Base-by-base conservation (phyloP, 2,113 vertebrate species). In the Eleginops maclovinus region DNA sequence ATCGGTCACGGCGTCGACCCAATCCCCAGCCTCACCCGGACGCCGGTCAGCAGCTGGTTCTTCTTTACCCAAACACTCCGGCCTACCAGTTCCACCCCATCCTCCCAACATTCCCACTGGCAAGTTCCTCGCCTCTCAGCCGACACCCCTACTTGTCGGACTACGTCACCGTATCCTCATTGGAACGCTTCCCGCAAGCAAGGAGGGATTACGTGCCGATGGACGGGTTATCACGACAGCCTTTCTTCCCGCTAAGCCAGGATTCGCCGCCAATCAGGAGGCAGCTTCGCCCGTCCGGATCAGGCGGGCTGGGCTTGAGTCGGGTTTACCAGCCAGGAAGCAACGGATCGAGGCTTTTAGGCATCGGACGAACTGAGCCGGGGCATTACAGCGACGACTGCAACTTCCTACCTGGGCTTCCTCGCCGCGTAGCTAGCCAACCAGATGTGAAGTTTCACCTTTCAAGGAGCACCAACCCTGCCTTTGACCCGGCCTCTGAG, bases 341-440 rank as follows among this genome's bases (percentile, higher is more conserved):
- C 44, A 78, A 84, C 1, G 36, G 87, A 85, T 36, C 1, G 3
- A 91, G 86, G 77, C 87, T 87, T 0, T 3, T 81, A 0, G 89
- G 83, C 0, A 2, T 72, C 21, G 92, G 92, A 14, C 86, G 76
- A 0, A 89, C 72, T 0, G 89, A 91, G 24, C 91, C 93, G 6
- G 94, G 94, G 0, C 89, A 92, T 88, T 94, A 91, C 69, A 95
- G 91, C 26, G 96, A 96, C 0, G 91, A 95, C 78, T 95, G 67
- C 0, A 89, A 85, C 64, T 93, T 93, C 72, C 95, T 95, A 60
- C 96, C 96, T 0, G 96, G 94, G 72, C 86, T 94, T 22, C 97
- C 97, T 21, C 96, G 95, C 60, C 89, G 95, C 0, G 95, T 94
- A 0, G 96, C 95, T 72, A 98, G 97, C 91, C 97, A 98, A 95